Evolutionary conservation across 2,888 invertebrate genomes (phyloP), one percentile per base, ranked within the genome.

Genomic region (Syrista parreyssii): DNA sequence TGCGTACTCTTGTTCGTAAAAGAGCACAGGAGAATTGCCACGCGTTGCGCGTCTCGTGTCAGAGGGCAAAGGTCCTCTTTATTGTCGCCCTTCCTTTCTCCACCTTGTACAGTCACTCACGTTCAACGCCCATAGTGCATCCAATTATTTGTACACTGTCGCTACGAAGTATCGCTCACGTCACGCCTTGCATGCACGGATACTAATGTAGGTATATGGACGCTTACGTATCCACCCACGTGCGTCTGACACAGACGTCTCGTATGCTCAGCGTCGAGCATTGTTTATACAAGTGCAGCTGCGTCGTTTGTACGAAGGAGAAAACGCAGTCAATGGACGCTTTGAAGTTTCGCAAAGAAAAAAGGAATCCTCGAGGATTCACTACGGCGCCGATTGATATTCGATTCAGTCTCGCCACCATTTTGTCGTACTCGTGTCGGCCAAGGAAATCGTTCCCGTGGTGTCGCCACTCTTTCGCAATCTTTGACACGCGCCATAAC

Each of bases 221-320:
- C 23, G 40, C 40, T 55, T 55, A 55, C 23, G 40, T 55, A 9
- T 55, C 40, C 9, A 55, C 40, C 40, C 40, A 55, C 40, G 40
- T 55, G 40, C 23, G 23, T 23, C 40, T 55, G 40, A 75, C 79
- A 76, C 78, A 81, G 76, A 79, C 81, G 82, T 83, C 83, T 83
- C 82, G 81, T 80, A 81, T 83, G 82, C 81, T 75, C 80, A 79
- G 80, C 81, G 82, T 77, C 76, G 68, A 69, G 74, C 40, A 78
- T 80, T 86, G 85, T 87, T 86, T 87, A 85, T 84, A 81, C 81
- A 83, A 83, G 79, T 84, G 83, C 85, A 83, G 86, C 85, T 82
- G 83, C 83, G 80, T 83, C 82, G 80, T 77, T 6, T 23, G 23
- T 1, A 0, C 23, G 40, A 40, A 15, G 40, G 40, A 9, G 40